Percentiles rank a stretch among this genome's conserved stretches.
These are phyloP conservation scores for Metopia argyrocephala DNA, from an alignment of 2,888 invertebrate species.

Conservation along the genomic window DNA sequence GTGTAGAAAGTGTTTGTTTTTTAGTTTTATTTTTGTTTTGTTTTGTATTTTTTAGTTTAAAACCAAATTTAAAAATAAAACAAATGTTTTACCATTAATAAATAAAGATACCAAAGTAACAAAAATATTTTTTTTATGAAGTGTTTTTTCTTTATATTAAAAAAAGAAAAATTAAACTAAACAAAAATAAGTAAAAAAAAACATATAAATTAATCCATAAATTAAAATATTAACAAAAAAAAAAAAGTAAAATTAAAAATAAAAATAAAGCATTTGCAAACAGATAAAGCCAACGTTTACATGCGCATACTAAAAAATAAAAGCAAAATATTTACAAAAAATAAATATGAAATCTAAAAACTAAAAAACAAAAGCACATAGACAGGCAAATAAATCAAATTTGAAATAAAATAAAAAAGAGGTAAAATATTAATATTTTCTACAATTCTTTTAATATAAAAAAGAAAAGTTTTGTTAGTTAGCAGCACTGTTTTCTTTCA, in stretches of 20 bases:
- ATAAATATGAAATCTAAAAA: constrained; percentile 26
- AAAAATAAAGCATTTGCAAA: background rate
- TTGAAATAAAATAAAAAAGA: constrained; percentile 10
- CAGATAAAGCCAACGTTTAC: constrained; percentile 32
- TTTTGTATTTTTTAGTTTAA: background rate
- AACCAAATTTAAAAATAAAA: background rate
- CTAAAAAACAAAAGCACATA: background rate
- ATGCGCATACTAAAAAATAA: constrained; percentile 21
- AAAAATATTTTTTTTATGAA: background rate
- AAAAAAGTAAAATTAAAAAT: constrained; percentile 9
- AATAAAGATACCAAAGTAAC: background rate
- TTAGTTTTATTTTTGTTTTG: background rate
- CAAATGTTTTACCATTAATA: background rate
- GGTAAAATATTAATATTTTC: background rate
- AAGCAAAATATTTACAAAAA: background rate
- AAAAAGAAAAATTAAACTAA: too few relatives aligned
- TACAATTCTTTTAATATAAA: background rate
- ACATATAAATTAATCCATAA: constrained; percentile 12
- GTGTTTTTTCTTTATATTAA: background rate
- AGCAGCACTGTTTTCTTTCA: too few relatives aligned
- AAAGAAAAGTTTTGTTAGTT: too few relatives aligned
- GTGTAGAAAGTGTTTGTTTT: constrained; percentile 42
- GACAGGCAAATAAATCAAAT: constrained; percentile 12
- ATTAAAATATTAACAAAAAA: constrained; percentile 10
- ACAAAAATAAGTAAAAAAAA: background rate